Base-by-base conservation (phyloP, 2,113 vertebrate genomes). In the zebrafish (Danio rerio) region DNA sequence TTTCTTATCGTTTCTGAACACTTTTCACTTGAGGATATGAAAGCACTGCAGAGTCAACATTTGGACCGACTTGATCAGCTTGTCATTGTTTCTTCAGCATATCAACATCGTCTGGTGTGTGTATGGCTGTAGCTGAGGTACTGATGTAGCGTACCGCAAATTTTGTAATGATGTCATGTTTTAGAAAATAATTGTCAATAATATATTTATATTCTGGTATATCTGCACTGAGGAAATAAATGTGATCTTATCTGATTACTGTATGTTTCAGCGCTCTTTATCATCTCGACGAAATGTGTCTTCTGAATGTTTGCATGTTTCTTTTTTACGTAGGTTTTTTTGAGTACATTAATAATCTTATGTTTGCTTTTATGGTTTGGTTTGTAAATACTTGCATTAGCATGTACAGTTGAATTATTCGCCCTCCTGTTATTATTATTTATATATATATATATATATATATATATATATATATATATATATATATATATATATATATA, bases 171-270 rank as follows among this genome's bases (percentile, higher is more conserved):
- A 83, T 75, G 78, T 86, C 65, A 65, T 80, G 83, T 84, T 86
- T 80, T 84, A 81, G 80, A 81, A 65, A 71, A 82, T 81, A 82
- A 61, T 66, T 84, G 81, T 86, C 43, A 53, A 80, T 83, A 72
- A 76, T 86, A 83, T 87, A 86, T 88, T 88, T 92, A 86, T 87
- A 86, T 87, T 89, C 85, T 89, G 86, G 75, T 93, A 84, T 90
- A 88, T 92, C 80, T 92, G 87, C 90, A 83, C 82, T 85, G 81
- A 87, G 61, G 42, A 90, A 93, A 93, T 93, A 93, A 93, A 93
- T 90, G 85, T 90, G 70, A 86, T 85, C 77, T 87, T 88, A 82
- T 52, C 43, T 42, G 47, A 42, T 20, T 69, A n/a, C n/a, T n/a
- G n/a, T n/a, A 43, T 84, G 43, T 85, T 50, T 70, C 31, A 52